A percentile compares a stretch with the other conserved stretches of the same genome.
phyloP scores from a whole-genome alignment of 1,140 invertebrate genomes.

The Hylaeus volcanicus region DNA sequence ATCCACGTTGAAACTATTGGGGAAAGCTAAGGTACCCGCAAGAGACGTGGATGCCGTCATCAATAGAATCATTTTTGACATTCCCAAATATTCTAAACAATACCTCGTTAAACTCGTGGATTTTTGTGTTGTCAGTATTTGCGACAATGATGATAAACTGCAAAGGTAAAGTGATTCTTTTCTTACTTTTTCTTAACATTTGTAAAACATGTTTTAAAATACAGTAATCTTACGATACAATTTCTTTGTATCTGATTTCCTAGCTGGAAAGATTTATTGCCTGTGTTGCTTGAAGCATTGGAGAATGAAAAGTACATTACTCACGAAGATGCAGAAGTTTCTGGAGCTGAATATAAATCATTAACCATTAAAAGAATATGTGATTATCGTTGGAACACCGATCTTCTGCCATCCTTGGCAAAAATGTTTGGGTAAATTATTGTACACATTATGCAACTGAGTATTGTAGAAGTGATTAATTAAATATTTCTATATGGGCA shows the following conservation, averaged over 20 bases:
- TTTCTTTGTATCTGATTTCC: constrained; percentile 9
- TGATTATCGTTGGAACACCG: constrained; percentile 70
- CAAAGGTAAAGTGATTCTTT: constrained; percentile 60
- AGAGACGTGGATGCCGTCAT: constrained; percentile 66
- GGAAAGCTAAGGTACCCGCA: constrained; percentile 56
- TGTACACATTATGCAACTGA: no score
- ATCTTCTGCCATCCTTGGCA: constrained; percentile 76
- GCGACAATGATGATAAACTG: constrained; percentile 67
- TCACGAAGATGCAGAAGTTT: constrained; percentile 72
- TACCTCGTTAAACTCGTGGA: constrained; percentile 72
- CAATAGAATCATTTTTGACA: constrained; percentile 69
- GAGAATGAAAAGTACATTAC: constrained; percentile 76
- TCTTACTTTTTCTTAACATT: background rate
- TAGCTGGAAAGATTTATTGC: constrained; percentile 81
- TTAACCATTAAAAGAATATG: constrained; percentile 77
- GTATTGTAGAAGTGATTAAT: background rate
- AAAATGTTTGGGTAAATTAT: constrained; percentile 79
- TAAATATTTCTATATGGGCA: constrained; percentile 22
- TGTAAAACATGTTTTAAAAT: no score
- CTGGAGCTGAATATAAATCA: constrained; percentile 78
- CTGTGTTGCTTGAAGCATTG: constrained; percentile 76
- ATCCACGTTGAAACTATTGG: constrained; percentile 56
- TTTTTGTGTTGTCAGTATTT: constrained; percentile 71
- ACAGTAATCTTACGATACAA: background rate
- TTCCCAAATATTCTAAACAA: constrained; percentile 64